phyloP scores from a whole-genome alignment of 2,113 vertebrate genomes.

The Camelus dromedarius region DNA sequence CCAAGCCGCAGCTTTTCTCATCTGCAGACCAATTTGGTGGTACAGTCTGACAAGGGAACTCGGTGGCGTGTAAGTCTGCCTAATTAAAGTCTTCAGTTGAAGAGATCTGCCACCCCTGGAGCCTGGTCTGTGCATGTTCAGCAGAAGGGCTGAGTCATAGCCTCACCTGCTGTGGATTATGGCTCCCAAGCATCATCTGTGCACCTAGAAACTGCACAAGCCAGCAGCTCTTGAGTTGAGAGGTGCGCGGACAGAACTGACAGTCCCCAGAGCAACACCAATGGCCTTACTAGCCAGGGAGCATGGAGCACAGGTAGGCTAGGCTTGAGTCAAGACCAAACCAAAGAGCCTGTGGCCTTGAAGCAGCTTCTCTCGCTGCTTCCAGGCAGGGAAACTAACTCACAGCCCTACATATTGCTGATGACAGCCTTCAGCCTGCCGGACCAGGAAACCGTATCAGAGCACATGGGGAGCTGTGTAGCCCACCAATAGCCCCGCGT shows the following conservation, averaged over 20 bases:
- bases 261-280: background rate
- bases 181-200: background rate
- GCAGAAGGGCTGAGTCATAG: background rate
- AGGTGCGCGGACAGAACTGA: background rate
- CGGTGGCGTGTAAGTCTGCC: background rate
- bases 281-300: background rate
- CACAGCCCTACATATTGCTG: background rate
- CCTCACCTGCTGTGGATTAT: accelerated
- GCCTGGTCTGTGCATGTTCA: background rate
- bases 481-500: background rate
- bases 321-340: background rate
- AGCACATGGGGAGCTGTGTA: background rate
- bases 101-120: background rate
- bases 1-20: background rate
- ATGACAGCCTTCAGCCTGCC: background rate
- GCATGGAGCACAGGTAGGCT: background rate
- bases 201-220: background rate
- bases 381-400: background rate
- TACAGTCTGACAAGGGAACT: no score
- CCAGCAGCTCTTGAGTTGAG: background rate
- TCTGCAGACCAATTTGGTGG: background rate
- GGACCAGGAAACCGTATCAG: background rate
- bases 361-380: no score
- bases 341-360: background rate
- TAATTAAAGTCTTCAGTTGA: background rate